These are phyloP conservation scores for Drosophila nr. fundita DNA, from an alignment of 2,888 invertebrate genomes.

Conservation along the genomic window DNA sequence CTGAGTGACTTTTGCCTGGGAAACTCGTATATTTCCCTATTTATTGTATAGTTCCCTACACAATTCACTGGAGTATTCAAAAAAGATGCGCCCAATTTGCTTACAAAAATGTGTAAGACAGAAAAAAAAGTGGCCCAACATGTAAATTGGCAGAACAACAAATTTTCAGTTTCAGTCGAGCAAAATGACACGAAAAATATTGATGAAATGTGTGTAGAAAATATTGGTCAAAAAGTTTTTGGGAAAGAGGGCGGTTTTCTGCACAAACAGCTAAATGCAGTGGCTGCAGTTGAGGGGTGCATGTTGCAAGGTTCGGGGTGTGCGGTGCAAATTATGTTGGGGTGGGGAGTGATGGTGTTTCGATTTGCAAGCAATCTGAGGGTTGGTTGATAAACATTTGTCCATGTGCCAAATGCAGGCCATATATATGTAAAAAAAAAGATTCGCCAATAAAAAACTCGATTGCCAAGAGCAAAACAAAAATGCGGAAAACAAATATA, in stretches of 20 bases:
- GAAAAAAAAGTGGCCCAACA: not conserved
- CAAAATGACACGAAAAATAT: slow-evolving; percentile 11
- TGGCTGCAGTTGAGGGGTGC: slow-evolving; percentile 11
- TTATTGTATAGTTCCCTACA: slow-evolving; percentile 28
- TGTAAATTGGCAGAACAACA: slow-evolving; percentile 30
- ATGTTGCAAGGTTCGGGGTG: not conserved
- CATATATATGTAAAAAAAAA: slow-evolving; percentile 11
- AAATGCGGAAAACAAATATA: slow-evolving; percentile 49
- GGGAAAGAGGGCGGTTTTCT: slow-evolving; percentile 44
- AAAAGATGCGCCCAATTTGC: slow-evolving; percentile 29
- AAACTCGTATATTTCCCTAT: slow-evolving; percentile 37
- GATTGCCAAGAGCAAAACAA: slow-evolving; percentile 65
- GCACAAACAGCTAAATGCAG: slow-evolving; percentile 15
- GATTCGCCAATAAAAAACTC: slow-evolving; percentile 73
- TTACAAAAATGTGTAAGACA: slow-evolving; percentile 20
- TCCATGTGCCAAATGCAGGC: slow-evolving; percentile 6
- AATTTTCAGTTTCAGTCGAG: slow-evolving; percentile 6
- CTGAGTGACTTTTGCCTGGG: slow-evolving; percentile 21
- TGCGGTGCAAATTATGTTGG: slow-evolving; percentile 13
- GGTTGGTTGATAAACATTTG: slow-evolving; percentile 46
- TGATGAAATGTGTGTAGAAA: slow-evolving; percentile 2
- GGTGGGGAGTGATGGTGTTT: slow-evolving; percentile 42
- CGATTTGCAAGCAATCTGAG: slow-evolving; percentile 46
- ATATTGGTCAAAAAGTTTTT: not conserved
- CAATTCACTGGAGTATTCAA: slow-evolving; percentile 28